Evolutionary conservation across 37 sponge, comb jelly and placozoan genomes (phyloP), one percentile per base, ranked within the genome.

Genomic region (Halichondria panicea): DNA sequence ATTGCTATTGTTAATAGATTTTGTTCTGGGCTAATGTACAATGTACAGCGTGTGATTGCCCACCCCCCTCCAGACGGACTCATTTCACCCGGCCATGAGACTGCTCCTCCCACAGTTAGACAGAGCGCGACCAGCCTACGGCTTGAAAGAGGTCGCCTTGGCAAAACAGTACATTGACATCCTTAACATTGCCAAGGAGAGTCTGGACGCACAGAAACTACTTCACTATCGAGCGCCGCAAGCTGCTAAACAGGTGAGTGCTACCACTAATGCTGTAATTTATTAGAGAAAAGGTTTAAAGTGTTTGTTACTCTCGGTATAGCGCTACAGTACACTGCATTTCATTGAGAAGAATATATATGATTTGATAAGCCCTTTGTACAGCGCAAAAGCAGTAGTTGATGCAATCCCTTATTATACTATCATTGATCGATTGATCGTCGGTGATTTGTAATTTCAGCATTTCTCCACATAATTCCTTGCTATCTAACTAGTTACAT

Each of bases 111-210:
- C 96, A 0, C 90, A 95, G 0, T 12, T 91, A 62, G 96, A 95
- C 72, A 74, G 81, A 25, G 75, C 39, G 6, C 44, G 96, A 30
- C 87, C 81, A 0, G 89, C 96, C 41, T 95, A 95, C 50, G 96
- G 96, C 9, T 81, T 95, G 93, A 95, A 95, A 60, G 96, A 95
- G 81, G 74, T 60, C 2, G 84, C 79, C 11, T 75, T 97, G 54
- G 95, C 98, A 38, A 94, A 91, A 53, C 84, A 94, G 38, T 97
- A 97, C 88, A 97, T 97, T 52, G 98, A 94, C 43, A 82, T 89
- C 37, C 76, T 97, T 31, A 90, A 89, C 63, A 91, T 97, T 25
- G 79, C 93, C 31, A 94, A 92, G 63, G 89, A 83, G 48, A 94
- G 95, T 62, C 27, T 67, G 24, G 98, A 94, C 70, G 98, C 98